These are phyloP conservation scores for Dromaius novaehollandiae DNA, from an alignment of 2,113 vertebrate species.

Conservation along the genomic window DNA sequence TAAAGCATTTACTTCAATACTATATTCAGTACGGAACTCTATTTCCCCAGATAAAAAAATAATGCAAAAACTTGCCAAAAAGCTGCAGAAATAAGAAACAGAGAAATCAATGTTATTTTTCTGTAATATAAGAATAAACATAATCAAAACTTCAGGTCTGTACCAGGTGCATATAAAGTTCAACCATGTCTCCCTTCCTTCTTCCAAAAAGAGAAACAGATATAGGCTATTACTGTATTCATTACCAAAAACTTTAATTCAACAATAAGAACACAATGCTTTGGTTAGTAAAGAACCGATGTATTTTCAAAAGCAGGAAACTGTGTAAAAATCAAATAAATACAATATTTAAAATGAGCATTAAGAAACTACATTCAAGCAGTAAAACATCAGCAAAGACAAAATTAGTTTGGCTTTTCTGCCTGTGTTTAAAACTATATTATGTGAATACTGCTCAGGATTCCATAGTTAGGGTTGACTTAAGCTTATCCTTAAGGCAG, in stretches of 20 bases:
- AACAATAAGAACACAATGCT: background rate
- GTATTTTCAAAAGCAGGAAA: background rate
- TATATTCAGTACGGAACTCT: background rate
- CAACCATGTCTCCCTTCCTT: background rate
- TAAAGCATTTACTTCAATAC: background rate
- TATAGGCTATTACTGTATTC: background rate
- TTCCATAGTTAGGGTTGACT: background rate
- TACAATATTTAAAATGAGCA: background rate
- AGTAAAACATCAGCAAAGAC: background rate
- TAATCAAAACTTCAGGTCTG: background rate
- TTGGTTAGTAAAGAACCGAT: background rate
- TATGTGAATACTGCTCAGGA: background rate
- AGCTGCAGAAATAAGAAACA: background rate
- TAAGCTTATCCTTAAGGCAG: slow-evolving; percentile 43
- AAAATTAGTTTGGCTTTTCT: background rate
- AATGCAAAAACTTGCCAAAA: background rate
- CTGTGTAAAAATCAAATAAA: background rate
- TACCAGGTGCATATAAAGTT: background rate
- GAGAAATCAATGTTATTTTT: background rate
- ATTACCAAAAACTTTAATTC: background rate
- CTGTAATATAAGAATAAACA: background rate
- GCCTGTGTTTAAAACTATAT: background rate
- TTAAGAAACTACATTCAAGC: background rate
- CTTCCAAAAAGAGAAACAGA: background rate
- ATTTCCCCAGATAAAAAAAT: background rate